These are phyloP conservation scores for Epizoanthus scotinus DNA, from an alignment of 92 coral and sea anemone genomes.

Conservation along the genomic window DNA sequence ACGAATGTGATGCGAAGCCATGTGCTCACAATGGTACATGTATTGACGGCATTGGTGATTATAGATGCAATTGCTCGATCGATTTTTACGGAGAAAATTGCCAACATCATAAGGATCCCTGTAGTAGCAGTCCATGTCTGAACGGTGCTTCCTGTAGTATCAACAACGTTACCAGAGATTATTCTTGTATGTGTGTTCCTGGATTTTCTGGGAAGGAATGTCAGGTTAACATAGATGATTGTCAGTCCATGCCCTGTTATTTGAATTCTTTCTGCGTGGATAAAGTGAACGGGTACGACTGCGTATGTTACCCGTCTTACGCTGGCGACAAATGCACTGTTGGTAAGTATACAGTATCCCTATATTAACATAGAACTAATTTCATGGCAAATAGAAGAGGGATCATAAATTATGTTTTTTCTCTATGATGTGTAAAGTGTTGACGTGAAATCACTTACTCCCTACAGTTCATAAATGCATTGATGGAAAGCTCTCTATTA, in stretches of 20 bases:
- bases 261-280: constrained; percentile 21
- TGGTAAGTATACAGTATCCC: neutral
- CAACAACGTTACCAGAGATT: constrained; percentile 9
- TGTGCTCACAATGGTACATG: neutral
- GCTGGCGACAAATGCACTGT: constrained; percentile 13
- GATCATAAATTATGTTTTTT: neutral
- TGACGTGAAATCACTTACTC: too few species aligned
- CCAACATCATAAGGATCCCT: neutral
- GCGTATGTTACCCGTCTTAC: constrained; percentile 23
- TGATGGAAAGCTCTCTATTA: too few species aligned
- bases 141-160: constrained; percentile 9
- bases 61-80: neutral
- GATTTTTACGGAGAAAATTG: neutral
- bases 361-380: neutral
- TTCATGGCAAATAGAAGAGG: too few species aligned
- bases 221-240: neutral
- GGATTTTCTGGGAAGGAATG: constrained; percentile 20
- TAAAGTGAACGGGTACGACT: constrained; percentile 11
- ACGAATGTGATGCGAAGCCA: neutral
- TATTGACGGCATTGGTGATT: neutral
- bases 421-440: too few species aligned
- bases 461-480: too few species aligned
- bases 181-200: neutral
- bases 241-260: constrained; percentile 10
- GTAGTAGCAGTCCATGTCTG: constrained; percentile 11